phyloP scores from a whole-genome alignment of 2,113 vertebrate species.

The Hypanus sabinus region DNA sequence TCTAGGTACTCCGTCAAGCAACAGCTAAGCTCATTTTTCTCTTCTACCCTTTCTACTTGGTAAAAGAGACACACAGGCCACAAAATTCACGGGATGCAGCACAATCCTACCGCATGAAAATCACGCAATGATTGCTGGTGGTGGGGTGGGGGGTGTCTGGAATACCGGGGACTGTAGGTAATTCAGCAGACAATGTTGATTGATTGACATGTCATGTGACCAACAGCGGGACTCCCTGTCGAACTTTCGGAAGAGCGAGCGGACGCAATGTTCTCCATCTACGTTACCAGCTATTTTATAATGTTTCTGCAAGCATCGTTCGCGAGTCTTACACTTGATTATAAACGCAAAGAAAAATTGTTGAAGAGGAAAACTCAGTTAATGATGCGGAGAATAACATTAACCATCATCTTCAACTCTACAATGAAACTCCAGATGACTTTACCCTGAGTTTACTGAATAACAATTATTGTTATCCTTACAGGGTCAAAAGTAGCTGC shows the following conservation, averaged over 20 bases:
- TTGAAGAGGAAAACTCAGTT: too few species aligned
- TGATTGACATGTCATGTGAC: background rate
- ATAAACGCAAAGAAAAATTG: too few species aligned
- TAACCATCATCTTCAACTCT: too few species aligned
- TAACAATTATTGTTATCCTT: background rate
- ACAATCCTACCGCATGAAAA: background rate
- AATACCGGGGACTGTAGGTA: background rate
- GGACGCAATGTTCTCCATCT: too few species aligned
- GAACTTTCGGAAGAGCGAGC: too few species aligned
- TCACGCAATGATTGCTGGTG: background rate
- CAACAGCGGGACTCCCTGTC: background rate
- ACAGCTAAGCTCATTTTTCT: too few species aligned
- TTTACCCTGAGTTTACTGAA: background rate
- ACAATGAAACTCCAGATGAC: background rate
- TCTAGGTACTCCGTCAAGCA: too few species aligned
- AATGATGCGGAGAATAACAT: too few species aligned
- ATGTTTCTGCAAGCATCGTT: background rate
- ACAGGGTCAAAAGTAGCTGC: background rate
- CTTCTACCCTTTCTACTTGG: background rate
- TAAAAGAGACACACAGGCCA: background rate
- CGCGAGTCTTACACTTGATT: background rate
- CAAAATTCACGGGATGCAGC: background rate
- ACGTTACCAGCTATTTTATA: background rate
- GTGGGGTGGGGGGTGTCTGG: background rate
- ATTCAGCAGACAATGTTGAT: background rate